A percentile compares a stretch with the other conserved stretches of the same genome.
Conservation (phyloP, 2,888 invertebrate species). For the Xylota sylvarum region DNA sequence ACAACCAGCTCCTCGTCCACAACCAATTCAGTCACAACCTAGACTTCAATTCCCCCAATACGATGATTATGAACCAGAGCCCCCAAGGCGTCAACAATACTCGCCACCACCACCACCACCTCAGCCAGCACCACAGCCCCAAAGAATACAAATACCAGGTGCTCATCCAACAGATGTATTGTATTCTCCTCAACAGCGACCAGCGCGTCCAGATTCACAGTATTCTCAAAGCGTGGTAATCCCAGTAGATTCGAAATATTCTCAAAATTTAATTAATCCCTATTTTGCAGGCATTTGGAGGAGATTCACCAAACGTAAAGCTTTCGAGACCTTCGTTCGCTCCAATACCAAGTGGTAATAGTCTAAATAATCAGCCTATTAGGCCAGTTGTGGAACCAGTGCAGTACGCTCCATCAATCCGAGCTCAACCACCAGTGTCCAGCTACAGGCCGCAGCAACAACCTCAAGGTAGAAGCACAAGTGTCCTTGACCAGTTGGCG, state of each 20-base stretch:
- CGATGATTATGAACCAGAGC: constrained; percentile 82
- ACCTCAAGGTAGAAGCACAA: constrained; percentile 84
- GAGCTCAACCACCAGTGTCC: constrained; percentile 78
- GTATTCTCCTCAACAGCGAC: constrained; percentile 83
- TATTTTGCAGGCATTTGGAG: constrained; percentile 79
- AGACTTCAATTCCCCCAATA: constrained; percentile 83
- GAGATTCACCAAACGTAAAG: constrained; percentile 82
- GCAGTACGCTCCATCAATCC: constrained; percentile 80
- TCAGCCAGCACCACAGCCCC: constrained; percentile 80
- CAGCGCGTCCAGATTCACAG: constrained; percentile 83
- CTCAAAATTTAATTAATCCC: background rate
- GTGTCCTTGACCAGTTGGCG: constrained; percentile 91
- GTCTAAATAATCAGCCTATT: constrained; percentile 81
- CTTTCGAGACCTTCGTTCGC: constrained; percentile 83
- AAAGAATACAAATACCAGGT: constrained; percentile 82
- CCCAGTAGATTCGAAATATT: background rate
- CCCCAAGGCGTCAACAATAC: constrained; percentile 81
- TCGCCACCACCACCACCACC: constrained; percentile 77
- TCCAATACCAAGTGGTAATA: constrained; percentile 82
- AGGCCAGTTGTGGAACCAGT: constrained; percentile 80
- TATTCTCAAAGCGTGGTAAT: constrained; percentile 82
- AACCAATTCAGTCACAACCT: constrained; percentile 80
- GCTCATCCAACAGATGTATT: constrained; percentile 84
- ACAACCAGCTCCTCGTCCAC: constrained; percentile 80
- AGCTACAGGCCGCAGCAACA: constrained; percentile 77